These are phyloP conservation scores for Aurelia sp. DNA, from an alignment of 30 jellyfish, hydroid and myxozoan genomes.

Conservation along the genomic window DNA sequence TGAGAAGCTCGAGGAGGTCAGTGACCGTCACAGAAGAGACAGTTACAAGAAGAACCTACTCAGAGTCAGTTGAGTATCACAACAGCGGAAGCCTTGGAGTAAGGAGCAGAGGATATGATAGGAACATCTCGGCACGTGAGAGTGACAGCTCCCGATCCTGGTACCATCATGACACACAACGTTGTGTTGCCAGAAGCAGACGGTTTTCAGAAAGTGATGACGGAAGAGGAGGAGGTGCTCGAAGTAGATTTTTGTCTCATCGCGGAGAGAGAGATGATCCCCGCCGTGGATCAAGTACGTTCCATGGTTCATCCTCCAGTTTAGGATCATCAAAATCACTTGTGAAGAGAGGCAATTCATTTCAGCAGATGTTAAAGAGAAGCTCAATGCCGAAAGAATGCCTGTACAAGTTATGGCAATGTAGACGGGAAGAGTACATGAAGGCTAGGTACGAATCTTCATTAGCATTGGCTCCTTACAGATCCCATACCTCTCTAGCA, in stretches of 20 bases:
- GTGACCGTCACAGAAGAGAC: constrained; percentile 29
- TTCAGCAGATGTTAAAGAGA: neutral
- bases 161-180: neutral
- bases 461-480: neutral
- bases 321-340: neutral
- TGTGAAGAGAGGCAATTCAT: neutral
- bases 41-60: constrained; percentile 57
- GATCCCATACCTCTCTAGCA: constrained; percentile 12
- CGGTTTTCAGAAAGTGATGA: constrained; percentile 13
- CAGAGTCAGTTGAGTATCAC: constrained; percentile 20
- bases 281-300: constrained; percentile 19
- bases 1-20: constrained; percentile 1
- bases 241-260: neutral
- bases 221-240: neutral
- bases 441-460: constrained; percentile 15
- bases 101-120: neutral
- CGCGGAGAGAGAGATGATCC: neutral
- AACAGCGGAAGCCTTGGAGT: neutral
- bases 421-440: constrained; percentile 62
- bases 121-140: neutral
- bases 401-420: constrained; percentile 59
- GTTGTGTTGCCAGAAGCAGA: constrained; percentile 6
- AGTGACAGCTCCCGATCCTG: neutral
- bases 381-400: constrained; percentile 36
- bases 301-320: constrained; percentile 7